Evolutionary conservation across 2,113 vertebrate species (phyloP), one percentile per base, ranked within the genome.

Genomic region (Trogon melanurus): DNA sequence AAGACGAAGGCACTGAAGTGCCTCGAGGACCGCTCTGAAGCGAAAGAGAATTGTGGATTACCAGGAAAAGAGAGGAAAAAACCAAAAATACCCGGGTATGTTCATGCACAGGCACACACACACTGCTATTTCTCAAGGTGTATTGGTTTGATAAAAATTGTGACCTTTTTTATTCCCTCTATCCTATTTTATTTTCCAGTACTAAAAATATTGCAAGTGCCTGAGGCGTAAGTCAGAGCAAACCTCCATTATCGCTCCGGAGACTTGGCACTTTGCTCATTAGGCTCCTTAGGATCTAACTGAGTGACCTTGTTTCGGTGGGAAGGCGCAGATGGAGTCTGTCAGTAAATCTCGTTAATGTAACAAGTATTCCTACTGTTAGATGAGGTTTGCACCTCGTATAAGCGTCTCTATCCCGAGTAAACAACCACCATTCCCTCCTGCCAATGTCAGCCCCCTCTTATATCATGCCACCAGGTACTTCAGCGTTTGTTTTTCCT

Each of bases 341-440:
- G 98, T 97, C 98, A 98, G 97, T 97, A 98, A 98, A 98, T 98
- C 97, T 98, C 97, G 97, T 98, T 98, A 98, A 98, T 98, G 95
- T 93, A 98, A 98, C 97, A 97, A 97, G 97, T 96, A 96, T 97
- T 97, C 97, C 97, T 93, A 98, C 97, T 96, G 97, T 90, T 98
- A 97, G 91, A 97, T 96, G 97, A 98, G 95, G 93, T 97, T 97
- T 96, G 97, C 92, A 93, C 97, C 96, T 97, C 95, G 73, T 70
- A 71, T 15, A 79, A 97, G 96, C 32, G 1, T 96, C 96, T 95
- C 95, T 50, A 96, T 79, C 75, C 80, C 23, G 10, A 61, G 91
- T 92, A 97, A 98, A 98, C 97, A 97, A 92, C 84, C 32, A 48
- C 69, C 75, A 4, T 58, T 92, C 75, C 87, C 71, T 83, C 66